These are phyloP conservation scores for Pangasianodon hypophthalmus DNA, from an alignment of 2,113 vertebrate species.

Conservation along the genomic window DNA sequence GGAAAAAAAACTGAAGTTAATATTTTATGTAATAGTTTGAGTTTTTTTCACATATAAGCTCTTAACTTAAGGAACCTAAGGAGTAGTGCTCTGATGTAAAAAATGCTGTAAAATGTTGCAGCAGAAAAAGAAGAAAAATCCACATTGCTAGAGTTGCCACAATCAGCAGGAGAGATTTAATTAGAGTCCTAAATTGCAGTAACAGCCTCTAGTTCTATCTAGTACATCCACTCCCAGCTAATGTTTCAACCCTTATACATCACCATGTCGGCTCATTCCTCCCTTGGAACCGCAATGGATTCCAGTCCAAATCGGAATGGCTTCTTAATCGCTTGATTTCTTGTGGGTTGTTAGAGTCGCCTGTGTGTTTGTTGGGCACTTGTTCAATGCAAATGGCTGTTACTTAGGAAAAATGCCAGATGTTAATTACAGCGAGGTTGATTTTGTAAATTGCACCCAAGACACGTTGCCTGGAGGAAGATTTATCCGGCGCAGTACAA, in stretches of 20 bases:
- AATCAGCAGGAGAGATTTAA: slow-evolving; percentile 25
- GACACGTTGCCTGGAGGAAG: slow-evolving; percentile 67
- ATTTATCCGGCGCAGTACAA: slow-evolving; percentile 64
- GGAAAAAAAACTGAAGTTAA: too few species aligned
- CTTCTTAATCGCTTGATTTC: slow-evolving; percentile 48
- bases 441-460: slow-evolving; percentile 72
- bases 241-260: slow-evolving; percentile 43
- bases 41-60: background rate
- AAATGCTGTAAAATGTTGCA: background rate
- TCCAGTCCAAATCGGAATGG: slow-evolving; percentile 48
- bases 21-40: slow-evolving; percentile 27
- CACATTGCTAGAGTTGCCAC: slow-evolving; percentile 11
- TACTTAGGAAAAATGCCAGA: slow-evolving; percentile 67
- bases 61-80: background rate
- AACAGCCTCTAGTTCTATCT: slow-evolving; percentile 35
- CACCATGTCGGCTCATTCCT: slow-evolving; percentile 34
- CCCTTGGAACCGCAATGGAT: slow-evolving; percentile 32
- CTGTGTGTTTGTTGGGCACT: slow-evolving; percentile 57
- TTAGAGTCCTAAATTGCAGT: slow-evolving; percentile 29
- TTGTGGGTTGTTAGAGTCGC: slow-evolving; percentile 45
- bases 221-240: slow-evolving; percentile 11
- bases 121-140: slow-evolving; percentile 10
- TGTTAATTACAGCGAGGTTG: slow-evolving; percentile 72
- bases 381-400: slow-evolving; percentile 63
- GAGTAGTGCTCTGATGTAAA: background rate